phyloP scores from a whole-genome alignment of 2,113 vertebrate species.

The Corydoras sp. region DNA sequence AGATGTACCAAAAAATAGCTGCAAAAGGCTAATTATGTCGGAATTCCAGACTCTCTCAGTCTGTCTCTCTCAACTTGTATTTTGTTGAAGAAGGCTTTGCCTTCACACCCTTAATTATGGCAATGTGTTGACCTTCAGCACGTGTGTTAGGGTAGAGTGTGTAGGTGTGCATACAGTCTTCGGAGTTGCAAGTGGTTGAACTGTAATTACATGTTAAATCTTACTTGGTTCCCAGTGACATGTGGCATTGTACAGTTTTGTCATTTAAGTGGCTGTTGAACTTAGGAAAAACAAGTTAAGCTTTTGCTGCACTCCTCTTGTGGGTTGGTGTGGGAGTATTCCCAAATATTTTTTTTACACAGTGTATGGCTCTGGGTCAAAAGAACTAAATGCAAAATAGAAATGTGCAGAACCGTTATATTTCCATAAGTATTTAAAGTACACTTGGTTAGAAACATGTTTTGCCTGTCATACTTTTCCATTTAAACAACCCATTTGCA shows the following conservation, averaged over 20 bases:
- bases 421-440: no score
- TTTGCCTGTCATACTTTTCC: no score
- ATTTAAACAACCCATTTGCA: no score
- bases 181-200: neutral
- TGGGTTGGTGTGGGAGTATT: neutral
- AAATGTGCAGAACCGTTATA: no score
- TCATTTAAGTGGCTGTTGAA: constrained; percentile 3
- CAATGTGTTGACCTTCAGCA: no score
- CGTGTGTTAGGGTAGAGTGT: neutral
- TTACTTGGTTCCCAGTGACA: neutral
- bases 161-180: neutral
- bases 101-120: no score
- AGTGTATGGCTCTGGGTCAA: neutral
- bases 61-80: no score
- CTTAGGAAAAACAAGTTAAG: neutral
- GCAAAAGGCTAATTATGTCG: no score
- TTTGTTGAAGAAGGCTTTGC: no score
- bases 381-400: neutral
- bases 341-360: neutral
- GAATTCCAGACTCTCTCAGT: no score
- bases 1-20: no score
- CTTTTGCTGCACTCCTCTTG: neutral
- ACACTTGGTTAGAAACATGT: no score
- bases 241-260: neutral
- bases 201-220: constrained; percentile 4